A percentile compares a stretch with the other conserved stretches of the same genome.
Conservation (phyloP, 2,888 invertebrate genomes). For the Megaustenia siamemsis region DNA sequence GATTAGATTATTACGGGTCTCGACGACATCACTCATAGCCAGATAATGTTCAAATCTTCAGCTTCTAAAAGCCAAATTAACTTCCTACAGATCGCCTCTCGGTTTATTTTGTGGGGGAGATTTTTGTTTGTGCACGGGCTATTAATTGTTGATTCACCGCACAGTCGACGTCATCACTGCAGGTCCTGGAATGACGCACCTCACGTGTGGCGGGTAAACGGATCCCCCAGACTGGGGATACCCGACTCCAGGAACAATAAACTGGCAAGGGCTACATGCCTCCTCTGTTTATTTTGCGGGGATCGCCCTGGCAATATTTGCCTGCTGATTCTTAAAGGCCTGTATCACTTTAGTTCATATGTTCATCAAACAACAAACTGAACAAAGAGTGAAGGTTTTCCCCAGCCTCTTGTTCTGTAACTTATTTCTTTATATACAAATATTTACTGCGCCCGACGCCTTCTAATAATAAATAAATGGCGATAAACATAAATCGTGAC, state of each 20-base stretch:
- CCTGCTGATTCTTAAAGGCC: constrained; percentile 49
- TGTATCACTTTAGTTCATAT: not conserved
- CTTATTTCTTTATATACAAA: too few species aligned
- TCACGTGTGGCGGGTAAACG: constrained; percentile 34
- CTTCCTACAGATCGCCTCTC: constrained; percentile 27
- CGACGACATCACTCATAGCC: not conserved
- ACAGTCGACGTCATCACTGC: constrained; percentile 33
- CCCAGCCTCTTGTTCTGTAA: too few species aligned
- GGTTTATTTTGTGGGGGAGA: constrained; percentile 43
- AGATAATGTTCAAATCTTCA: constrained; percentile 7
- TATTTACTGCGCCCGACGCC: too few species aligned
- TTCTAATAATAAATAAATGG: too few species aligned
- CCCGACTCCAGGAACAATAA: constrained; percentile 46
- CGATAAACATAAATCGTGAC: too few species aligned
- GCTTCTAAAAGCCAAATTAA: constrained; percentile 26
- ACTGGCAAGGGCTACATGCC: not conserved
- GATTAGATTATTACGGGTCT: too few species aligned
- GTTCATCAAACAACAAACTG: not conserved
- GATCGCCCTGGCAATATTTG: constrained; percentile 53
- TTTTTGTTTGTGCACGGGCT: not conserved
- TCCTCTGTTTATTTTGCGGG: constrained; percentile 50
- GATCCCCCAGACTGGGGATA: constrained; percentile 28
- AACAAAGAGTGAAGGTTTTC: too few species aligned
- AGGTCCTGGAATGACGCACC: constrained; percentile 14
- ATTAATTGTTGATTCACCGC: constrained; percentile 45